These are phyloP conservation scores for Hippocampus kuda DNA, from an alignment of 2,797 vertebrate genomes.

Conservation along the genomic window DNA sequence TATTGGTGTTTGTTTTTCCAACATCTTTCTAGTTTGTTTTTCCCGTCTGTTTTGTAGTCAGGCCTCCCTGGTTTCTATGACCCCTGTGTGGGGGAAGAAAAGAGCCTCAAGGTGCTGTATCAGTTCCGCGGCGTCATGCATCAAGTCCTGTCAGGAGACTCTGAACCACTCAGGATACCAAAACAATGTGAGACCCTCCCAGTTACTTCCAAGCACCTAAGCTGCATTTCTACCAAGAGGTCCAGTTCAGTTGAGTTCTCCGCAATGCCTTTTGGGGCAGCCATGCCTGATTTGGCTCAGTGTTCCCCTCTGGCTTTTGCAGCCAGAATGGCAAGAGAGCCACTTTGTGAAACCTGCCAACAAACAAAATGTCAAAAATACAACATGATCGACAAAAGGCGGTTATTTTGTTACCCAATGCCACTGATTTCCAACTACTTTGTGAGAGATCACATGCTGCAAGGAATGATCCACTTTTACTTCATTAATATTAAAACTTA, in stretches of 20 bases:
- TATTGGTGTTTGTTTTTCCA: constrained; percentile 12
- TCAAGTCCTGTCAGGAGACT: constrained; percentile 88
- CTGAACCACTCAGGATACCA: constrained; percentile 94
- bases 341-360: neutral
- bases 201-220: neutral
- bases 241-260: neutral
- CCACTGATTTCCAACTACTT: neutral
- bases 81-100: constrained; percentile 94
- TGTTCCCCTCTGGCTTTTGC: neutral
- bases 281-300: neutral
- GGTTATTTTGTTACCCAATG: neutral
- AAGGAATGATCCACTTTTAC: too few species aligned
- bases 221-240: neutral
- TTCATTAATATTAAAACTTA: too few species aligned
- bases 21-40: neutral
- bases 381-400: neutral
- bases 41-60: constrained; percentile 61
- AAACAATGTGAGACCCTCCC: constrained; percentile 86
- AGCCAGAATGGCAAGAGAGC: neutral
- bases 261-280: neutral
- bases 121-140: constrained; percentile 97
- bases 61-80: constrained; percentile 96
- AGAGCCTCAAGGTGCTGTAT: constrained; percentile 95
- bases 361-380: neutral
- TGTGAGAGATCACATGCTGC: too few species aligned